Conservation (phyloP, 2,888 invertebrate species). For the Candidula unifasciata region DNA sequence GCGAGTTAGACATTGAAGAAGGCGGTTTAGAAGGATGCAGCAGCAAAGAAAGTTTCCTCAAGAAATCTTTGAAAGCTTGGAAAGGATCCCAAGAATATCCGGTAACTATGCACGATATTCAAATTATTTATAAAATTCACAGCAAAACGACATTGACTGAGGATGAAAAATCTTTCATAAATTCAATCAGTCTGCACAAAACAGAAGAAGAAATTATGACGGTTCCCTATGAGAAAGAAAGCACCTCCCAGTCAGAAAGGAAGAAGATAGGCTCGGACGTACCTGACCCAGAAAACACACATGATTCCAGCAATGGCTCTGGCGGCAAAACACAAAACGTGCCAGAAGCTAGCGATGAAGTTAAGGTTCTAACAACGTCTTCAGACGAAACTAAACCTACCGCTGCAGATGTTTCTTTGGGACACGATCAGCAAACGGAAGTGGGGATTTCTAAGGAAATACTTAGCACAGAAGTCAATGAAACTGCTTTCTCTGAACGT, state of each 20-base stretch:
- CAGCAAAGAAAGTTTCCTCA: neutral
- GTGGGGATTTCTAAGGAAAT: too few relatives aligned
- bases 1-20: neutral
- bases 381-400: too few relatives aligned
- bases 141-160: neutral
- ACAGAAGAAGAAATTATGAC: neutral
- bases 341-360: neutral
- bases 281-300: neutral
- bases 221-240: neutral
- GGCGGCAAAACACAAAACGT: neutral
- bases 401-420: too few relatives aligned
- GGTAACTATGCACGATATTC: neutral
- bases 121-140: conserved; percentile 1
- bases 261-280: too few relatives aligned
- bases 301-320: neutral
- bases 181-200: neutral
- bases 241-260: too few relatives aligned
- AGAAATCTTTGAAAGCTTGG: neutral
- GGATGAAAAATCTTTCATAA: neutral
- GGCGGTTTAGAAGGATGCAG: neutral
- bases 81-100: neutral
- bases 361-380: neutral
- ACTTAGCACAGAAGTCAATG: too few relatives aligned
- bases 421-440: too few relatives aligned
- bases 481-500: too few relatives aligned